These are phyloP conservation scores for Homalodisca vitripennis DNA, from an alignment of 1,140 invertebrate genomes.

Conservation along the genomic window DNA sequence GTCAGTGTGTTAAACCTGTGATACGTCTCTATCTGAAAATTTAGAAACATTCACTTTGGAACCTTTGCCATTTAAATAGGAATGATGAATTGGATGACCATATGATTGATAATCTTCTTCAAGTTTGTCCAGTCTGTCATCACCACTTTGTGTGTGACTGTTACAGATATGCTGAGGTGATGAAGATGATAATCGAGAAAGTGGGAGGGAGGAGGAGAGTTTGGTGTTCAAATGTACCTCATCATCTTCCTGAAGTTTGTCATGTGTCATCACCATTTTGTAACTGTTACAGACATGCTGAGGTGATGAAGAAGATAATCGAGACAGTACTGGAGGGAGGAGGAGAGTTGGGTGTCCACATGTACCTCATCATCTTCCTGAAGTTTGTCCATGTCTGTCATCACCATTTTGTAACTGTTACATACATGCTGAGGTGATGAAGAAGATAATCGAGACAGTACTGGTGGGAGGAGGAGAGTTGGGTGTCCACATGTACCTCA, in stretches of 20 bases:
- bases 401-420: constrained; percentile 46
- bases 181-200: constrained; percentile 99
- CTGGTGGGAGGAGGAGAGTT: constrained; percentile 94
- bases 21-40: too few relatives aligned
- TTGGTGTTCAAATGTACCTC: constrained; percentile 97
- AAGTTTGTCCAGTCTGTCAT: constrained; percentile 99
- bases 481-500: constrained; percentile 97
- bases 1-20: too few relatives aligned
- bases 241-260: constrained; percentile 99
- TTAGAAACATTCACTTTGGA: too few relatives aligned
- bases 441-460: constrained; percentile 97
- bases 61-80: too few relatives aligned
- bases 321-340: constrained; percentile 96
- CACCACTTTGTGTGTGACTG: constrained; percentile 74
- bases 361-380: constrained; percentile 98
- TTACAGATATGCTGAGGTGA: constrained; percentile 95
- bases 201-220: constrained; percentile 92
- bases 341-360: constrained; percentile 93
- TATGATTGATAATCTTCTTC: constrained; percentile 98
- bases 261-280: too few relatives aligned
- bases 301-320: constrained; percentile 99
- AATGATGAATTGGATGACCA: constrained; percentile 96
- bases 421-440: constrained; percentile 99
- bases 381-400: constrained; percentile 99
- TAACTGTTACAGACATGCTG: constrained; percentile 83